Conservation (phyloP, 2,888 invertebrate genomes). For the Ellobium chinense region DNA sequence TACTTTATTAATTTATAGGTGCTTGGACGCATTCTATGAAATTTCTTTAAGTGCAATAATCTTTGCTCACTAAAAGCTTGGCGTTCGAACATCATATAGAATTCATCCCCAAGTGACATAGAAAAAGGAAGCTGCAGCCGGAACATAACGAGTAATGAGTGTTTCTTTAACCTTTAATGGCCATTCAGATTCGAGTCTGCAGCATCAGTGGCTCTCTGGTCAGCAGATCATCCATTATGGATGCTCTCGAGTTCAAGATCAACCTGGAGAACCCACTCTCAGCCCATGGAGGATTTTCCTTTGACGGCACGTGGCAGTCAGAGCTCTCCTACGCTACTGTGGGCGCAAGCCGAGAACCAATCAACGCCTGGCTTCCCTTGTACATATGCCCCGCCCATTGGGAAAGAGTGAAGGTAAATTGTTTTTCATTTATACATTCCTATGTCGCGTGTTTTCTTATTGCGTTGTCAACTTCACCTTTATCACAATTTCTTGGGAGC, state of each 20-base stretch:
- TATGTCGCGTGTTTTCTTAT: too few species aligned
- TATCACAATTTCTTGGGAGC: too few species aligned
- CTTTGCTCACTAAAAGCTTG: too few species aligned
- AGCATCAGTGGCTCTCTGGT: slow-evolving; percentile 62
- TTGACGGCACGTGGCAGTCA: slow-evolving; percentile 52
- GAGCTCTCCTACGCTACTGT: slow-evolving; percentile 54
- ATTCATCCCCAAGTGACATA: too few species aligned
- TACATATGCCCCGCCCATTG: slow-evolving; percentile 60
- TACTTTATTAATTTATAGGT: too few species aligned
- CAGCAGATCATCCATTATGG: slow-evolving; percentile 59
- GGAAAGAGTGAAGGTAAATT: slow-evolving; percentile 60
- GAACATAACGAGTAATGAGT: background rate
- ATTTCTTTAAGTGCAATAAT: too few species aligned
- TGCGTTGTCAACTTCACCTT: too few species aligned
- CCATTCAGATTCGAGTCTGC: slow-evolving; percentile 53
- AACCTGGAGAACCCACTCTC: slow-evolving; percentile 58
- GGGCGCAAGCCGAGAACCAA: slow-evolving; percentile 63
- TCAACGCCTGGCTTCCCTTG: slow-evolving; percentile 67
- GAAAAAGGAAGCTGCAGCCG: too few species aligned
- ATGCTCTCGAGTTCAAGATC: slow-evolving; percentile 63
- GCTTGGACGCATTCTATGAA: too few species aligned
- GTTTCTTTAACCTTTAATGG: background rate
- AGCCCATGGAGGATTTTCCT: slow-evolving; percentile 64
- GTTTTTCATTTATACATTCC: too few species aligned
- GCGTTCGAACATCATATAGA: too few species aligned